phyloP scores from a whole-genome alignment of 2,888 invertebrate species.

The Polyommatus icarus region DNA sequence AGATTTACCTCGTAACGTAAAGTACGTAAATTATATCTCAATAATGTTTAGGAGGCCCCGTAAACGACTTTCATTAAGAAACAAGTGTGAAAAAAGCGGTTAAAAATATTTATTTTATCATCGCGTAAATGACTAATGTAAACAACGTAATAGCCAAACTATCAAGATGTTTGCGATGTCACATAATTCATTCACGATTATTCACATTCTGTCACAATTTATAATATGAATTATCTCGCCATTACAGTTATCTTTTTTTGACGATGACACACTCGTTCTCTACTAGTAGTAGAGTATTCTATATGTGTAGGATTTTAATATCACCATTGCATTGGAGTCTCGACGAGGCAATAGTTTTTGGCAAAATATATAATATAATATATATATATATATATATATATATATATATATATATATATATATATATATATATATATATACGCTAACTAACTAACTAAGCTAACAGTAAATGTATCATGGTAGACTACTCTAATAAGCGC shows the following conservation, averaged over 20 bases:
- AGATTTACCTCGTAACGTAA: too few relatives aligned
- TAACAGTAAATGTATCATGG: too few relatives aligned
- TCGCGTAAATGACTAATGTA: not conserved
- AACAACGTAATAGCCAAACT: slow-evolving; percentile 6
- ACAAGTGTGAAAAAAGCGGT: not conserved
- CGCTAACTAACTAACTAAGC: too few relatives aligned
- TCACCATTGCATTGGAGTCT: not conserved
- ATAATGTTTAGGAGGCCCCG: too few relatives aligned
- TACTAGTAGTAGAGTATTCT: not conserved
- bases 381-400: too few relatives aligned
- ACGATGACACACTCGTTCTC: not conserved
- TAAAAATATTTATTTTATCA: not conserved
- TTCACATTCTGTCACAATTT: slow-evolving; percentile 10
- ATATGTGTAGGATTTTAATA: not conserved
- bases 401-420: too few relatives aligned
- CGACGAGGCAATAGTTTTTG: not conserved
- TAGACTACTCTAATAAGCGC: too few relatives aligned
- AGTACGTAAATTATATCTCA: too few relatives aligned
- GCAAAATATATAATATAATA: not conserved
- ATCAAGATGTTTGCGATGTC: not conserved
- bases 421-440: too few relatives aligned
- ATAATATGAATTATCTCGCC: not conserved
- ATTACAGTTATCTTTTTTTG: not conserved
- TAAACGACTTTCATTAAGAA: not conserved
- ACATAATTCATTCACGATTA: slow-evolving; percentile 9